These are phyloP conservation scores for Amiota minor DNA, from an alignment of 2,888 invertebrate species.

Conservation along the genomic window DNA sequence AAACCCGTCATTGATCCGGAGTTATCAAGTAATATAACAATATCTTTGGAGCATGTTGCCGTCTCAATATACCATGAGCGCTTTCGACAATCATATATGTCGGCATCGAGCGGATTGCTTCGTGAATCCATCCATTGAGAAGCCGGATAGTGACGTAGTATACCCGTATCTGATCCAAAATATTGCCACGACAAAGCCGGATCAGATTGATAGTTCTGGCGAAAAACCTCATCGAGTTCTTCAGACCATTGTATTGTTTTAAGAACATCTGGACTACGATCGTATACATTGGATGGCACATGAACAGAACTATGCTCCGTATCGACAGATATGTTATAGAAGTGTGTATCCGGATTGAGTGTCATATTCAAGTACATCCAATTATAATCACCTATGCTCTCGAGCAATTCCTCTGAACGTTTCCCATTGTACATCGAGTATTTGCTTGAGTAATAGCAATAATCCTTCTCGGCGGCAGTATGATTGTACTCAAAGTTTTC, in stretches of 20 bases:
- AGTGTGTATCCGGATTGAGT: conserved; percentile 84
- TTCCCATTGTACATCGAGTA: conserved; percentile 77
- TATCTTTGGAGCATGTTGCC: conserved; percentile 97
- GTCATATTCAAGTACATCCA: conserved; percentile 76
- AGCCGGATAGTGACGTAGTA: conserved; percentile 93
- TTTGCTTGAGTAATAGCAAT: conserved; percentile 86
- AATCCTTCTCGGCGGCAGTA: conserved; percentile 68
- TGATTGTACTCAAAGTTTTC: conserved; percentile 77
- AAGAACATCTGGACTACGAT: conserved; percentile 80
- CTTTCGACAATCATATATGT: conserved; percentile 93
- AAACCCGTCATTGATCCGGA: conserved; percentile 98
- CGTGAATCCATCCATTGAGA: conserved; percentile 78
- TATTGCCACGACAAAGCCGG: conserved; percentile 97
- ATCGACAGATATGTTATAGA: conserved; percentile 88
- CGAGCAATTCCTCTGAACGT: conserved; percentile 59
- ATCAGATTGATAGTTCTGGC: conserved; percentile 88
- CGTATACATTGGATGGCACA: conserved; percentile 94
- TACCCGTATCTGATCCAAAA: conserved; percentile 94
- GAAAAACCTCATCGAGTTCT: conserved; percentile 86
- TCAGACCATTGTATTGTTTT: conserved; percentile 94
- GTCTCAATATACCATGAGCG: conserved; percentile 98
- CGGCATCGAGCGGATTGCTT: conserved; percentile 75
- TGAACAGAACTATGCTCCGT: conserved; percentile 89
- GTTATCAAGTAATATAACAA: conserved; percentile 94
- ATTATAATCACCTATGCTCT: conserved; percentile 62